A percentile compares a stretch with the other conserved stretches of the same genome.
phyloP scores from a whole-genome alignment of 2,888 invertebrate species.

The Brachyptera putata region DNA sequence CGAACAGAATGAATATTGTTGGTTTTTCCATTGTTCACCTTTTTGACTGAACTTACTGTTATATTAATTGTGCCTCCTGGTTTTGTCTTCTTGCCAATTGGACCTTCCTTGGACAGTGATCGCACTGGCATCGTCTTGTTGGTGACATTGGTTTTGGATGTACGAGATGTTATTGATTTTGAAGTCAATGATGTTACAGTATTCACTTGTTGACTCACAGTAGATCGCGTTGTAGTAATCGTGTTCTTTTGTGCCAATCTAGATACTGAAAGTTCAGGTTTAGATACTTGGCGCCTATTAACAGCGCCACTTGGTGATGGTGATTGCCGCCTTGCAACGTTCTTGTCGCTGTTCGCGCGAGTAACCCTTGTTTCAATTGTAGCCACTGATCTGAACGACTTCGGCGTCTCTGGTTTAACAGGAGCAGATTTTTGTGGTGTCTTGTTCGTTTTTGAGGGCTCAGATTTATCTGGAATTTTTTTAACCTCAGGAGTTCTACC shows the following conservation, averaged over 20 bases:
- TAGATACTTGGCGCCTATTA: constrained; percentile 19
- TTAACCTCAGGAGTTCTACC: not conserved
- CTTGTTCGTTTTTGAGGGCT: not conserved
- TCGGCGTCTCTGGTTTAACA: not conserved
- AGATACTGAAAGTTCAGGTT: constrained; percentile 27
- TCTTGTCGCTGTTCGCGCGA: constrained; percentile 21
- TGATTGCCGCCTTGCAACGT: constrained; percentile 1
- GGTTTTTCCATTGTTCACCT: constrained; percentile 3
- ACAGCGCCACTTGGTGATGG: constrained; percentile 5
- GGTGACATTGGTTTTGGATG: not conserved
- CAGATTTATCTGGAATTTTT: not conserved
- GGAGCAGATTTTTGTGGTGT: not conserved
- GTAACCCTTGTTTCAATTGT: constrained; percentile 13
- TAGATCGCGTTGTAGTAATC: constrained; percentile 1
- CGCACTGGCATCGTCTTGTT: not conserved
- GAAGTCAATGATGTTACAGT: not conserved
- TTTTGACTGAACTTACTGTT: no score
- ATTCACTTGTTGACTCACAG: not conserved
- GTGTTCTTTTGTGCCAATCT: constrained; percentile 27
- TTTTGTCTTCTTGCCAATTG: not conserved
- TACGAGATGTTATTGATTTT: not conserved
- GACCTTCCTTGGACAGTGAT: not conserved
- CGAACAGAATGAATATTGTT: no score
- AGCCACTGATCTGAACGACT: not conserved
- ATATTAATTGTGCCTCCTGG: no score